These are phyloP conservation scores for Vidua chalybeata DNA, from an alignment of 2,113 vertebrate species.

Conservation along the genomic window DNA sequence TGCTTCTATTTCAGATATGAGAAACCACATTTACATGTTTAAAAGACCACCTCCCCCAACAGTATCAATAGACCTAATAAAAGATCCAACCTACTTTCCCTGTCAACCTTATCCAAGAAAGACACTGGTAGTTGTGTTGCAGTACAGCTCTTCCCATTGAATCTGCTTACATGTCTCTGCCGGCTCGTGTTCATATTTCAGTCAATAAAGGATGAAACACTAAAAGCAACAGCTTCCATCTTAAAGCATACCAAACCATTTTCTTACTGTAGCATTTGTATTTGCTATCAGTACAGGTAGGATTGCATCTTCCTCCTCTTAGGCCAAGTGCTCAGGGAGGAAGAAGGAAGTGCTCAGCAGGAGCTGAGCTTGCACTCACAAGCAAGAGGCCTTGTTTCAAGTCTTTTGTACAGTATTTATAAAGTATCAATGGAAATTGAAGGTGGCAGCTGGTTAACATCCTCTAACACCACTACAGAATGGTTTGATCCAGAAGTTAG, in stretches of 20 bases:
- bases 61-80: background rate
- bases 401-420: background rate
- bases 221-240: background rate
- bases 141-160: background rate
- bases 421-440: background rate
- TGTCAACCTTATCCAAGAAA: background rate
- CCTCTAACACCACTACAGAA: background rate
- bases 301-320: background rate
- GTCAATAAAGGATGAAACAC: background rate
- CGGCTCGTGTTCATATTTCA: background rate
- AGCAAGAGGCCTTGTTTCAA: background rate
- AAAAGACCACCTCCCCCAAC: background rate
- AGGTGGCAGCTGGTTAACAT: conserved; percentile 47
- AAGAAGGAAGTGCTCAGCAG: background rate
- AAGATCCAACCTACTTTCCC: background rate
- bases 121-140: background rate
- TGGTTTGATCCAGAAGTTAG: background rate
- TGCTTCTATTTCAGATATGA: conserved; percentile 45
- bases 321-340: background rate
- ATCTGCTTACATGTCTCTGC: background rate
- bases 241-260: background rate
- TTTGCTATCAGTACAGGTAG: background rate
- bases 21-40: background rate
- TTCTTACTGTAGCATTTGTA: background rate
- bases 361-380: background rate